Evolutionary conservation across 2,888 invertebrate species (phyloP).

Genomic region (Orthosia cruda): DNA sequence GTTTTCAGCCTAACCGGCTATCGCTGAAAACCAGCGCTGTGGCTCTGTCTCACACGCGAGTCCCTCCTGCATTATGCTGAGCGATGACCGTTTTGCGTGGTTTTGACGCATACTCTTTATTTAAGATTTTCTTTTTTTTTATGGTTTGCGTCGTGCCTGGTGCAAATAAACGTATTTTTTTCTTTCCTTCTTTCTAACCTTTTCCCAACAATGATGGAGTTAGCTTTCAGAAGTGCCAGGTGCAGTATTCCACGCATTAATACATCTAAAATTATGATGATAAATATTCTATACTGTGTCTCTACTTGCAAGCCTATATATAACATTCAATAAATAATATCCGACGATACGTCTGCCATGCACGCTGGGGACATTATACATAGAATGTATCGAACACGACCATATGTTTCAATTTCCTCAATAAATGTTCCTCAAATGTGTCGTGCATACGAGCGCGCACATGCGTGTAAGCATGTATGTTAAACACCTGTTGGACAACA

Average conservation of each 20-base stretch:
- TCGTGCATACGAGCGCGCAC: conserved; percentile 29
- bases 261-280: neutral
- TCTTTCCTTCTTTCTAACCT: too few relatives aligned
- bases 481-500: conserved; percentile 54
- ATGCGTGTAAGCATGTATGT: conserved; percentile 57
- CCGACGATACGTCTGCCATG: neutral
- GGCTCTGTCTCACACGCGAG: too few relatives aligned
- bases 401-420: conserved; percentile 51
- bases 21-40: too few relatives aligned
- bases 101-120: too few relatives aligned
- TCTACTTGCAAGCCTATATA: neutral
- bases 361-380: conserved; percentile 15
- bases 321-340: conserved; percentile 19
- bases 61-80: too few relatives aligned
- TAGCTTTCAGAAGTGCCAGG: too few relatives aligned
- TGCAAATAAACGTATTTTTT: too few relatives aligned
- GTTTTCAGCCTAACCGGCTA: too few relatives aligned
- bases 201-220: too few relatives aligned
- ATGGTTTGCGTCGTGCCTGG: too few relatives aligned
- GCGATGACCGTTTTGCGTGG: too few relatives aligned
- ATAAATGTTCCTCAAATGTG: conserved; percentile 49
- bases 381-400: conserved; percentile 25
- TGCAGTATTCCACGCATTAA: neutral
- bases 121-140: too few relatives aligned
- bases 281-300: neutral